Base-by-base conservation (phyloP, 2,113 vertebrate species). In the Myrmophylax atrothorax region DNA sequence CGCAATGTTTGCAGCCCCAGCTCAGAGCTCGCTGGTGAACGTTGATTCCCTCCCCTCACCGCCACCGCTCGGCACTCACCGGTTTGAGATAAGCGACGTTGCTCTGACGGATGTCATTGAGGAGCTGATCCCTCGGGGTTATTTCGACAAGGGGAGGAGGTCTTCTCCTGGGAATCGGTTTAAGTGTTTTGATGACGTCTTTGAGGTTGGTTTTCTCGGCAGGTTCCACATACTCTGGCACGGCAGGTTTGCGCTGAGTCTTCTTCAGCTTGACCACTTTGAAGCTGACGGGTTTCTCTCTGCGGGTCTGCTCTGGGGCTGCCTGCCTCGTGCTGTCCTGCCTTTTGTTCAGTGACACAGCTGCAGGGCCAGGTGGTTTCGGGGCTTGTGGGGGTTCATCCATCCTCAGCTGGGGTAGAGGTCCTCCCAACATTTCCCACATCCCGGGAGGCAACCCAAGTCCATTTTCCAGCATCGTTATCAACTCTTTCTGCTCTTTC, bases 1-100 rank as follows among this genome's bases (percentile, higher is more conserved):
- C 58, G 59, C 29, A 2, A 0, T 2, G 2, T 33, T 35, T 24
- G 52, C 20, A 26, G 4, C 1, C 10, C 18, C 37, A 20, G 55
- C 64, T 40, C 37, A 2, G 73, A 33, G 29, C 22, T 1, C 1
- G 1, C 46, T 5, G 19, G 18, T 6, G 37, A 7, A 4, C 0
- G 17, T 8, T 8, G 5, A 1, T 4, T 40, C 79, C 60, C 66
- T 81, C 52, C 58, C 63, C 33, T 35, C 18, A 0, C 4, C 0
- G 22, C 38, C 90, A 9, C 5, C 1, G 0, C 44, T 10, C 7
- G 28, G 70, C 89, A 79, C 98, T 97, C 25, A 99, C 98, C 19
- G 99, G 94, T 98, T 98, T 99, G 15, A 99, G 99, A 56, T 99
- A 99, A 28, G 99, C 99, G 1, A 99, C 98, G 0, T 98, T 99